Base-by-base conservation (phyloP, 2,888 invertebrate species). In the Agrenia bidenticulata region DNA sequence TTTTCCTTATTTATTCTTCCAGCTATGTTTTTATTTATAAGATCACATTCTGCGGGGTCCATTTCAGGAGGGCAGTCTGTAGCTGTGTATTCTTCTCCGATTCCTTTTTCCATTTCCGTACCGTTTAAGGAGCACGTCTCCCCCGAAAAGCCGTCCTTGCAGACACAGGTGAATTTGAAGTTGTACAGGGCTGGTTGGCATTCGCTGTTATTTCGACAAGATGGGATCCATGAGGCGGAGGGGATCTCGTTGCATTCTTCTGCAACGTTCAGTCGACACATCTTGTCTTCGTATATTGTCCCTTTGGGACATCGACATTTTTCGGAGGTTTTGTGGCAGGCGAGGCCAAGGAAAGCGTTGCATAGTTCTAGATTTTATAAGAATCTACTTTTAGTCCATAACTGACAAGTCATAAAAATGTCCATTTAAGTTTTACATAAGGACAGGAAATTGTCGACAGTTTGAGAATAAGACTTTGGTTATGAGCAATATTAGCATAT, bases 211-310 rank as follows among this genome's bases (percentile, higher is more conserved):
- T 49, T 32, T 15, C 51, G 32, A 41, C 63, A 63, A 19, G 58
- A 49, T 17, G 60, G 23, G 19, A 63, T 24, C 66, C 66, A 66
- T 0, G 42, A 23, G 1, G 60, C 63, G n/a, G 17, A 24, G 19
- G 63, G 66, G n/a, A 59, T 55, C 1, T 56, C 61, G 41, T 66
- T 54, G n/a, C 66, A 66, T 0, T 21, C 24, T 23, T 63, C 54
- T 15, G 24, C 27, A 1, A 42, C 15, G 4, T 55, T 58, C 19
- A 63, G 50, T 32, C 55, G 58, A 21, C 66, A 66, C n/a, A 49
- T 49, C 13, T 63, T 32, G 2, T 39, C 63, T 11, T 63, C 57
- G 53, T 55, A 66, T 1, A 59, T 26, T 15, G 59, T 26, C 15
- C 60, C 66, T 2, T 59, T 50, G 19, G 11, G 41, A 41, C 66